Conservation (phyloP, 2,888 invertebrate species). For the Stenurella melanura region DNA sequence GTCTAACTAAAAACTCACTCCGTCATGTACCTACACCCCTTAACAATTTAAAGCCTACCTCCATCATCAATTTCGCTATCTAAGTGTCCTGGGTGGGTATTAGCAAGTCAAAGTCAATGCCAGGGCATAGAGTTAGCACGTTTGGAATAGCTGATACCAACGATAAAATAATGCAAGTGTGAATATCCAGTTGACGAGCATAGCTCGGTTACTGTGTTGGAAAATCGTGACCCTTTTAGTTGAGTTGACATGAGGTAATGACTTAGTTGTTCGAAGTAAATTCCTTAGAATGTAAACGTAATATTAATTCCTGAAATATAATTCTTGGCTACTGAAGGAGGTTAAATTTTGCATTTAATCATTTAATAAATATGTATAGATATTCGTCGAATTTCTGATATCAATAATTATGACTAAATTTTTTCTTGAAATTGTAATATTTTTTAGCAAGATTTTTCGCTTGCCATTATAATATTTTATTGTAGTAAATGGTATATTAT, state of each 20-base stretch:
- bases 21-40: constrained; percentile 8
- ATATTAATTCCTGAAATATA: no score
- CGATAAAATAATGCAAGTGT: constrained; percentile 54
- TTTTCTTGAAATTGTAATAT: no score
- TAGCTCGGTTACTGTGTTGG: constrained; percentile 38
- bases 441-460: no score
- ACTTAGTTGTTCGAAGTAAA: no score
- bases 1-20: background rate
- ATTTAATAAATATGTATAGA: no score
- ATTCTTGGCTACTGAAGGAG: no score
- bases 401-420: no score
- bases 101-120: constrained; percentile 53
- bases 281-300: no score
- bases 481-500: no score
- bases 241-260: background rate
- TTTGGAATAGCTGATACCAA: constrained; percentile 52
- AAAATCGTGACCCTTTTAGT: constrained; percentile 21
- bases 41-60: constrained; percentile 3
- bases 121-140: constrained; percentile 46
- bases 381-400: no score
- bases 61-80: constrained; percentile 28
- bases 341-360: no score
- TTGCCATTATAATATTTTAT: no score
- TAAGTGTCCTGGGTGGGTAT: constrained; percentile 43
- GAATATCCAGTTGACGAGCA: constrained; percentile 29